Percentiles rank a stretch among this genome's conserved stretches.
Conservation (phyloP, 2,113 vertebrate species). For the Ictidomys tridecemlineatus region DNA sequence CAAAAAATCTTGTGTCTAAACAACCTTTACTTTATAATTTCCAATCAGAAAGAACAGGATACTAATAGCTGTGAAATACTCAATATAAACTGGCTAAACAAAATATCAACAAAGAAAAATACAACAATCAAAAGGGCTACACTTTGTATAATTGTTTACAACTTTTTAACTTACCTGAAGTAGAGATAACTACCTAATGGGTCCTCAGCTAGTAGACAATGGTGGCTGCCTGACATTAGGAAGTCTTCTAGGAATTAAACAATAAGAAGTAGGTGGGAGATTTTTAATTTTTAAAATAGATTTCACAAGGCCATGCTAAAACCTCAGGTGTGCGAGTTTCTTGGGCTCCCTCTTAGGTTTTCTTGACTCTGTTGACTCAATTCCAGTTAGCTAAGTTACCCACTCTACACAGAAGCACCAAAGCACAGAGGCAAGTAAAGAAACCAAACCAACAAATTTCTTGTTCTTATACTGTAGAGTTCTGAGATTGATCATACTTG, state of each 20-base stretch:
- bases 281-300: background rate
- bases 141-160: background rate
- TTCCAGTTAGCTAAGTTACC: background rate
- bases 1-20: background rate
- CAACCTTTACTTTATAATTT: background rate
- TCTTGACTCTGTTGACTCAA: background rate
- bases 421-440: background rate
- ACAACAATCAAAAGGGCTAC: background rate
- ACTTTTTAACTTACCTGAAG: background rate
- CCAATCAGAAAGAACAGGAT: background rate
- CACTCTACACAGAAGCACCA: background rate
- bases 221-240: background rate
- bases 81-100: background rate
- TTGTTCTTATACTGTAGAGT: background rate
- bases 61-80: background rate
- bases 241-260: background rate
- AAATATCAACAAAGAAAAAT: conserved; percentile 17
- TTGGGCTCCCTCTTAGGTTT: background rate
- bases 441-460: background rate
- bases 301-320: background rate
- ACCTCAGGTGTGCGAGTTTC: background rate
- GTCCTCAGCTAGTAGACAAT: background rate
- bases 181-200: background rate
- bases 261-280: background rate
- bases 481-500: background rate